phyloP scores from a whole-genome alignment of 35 echinoderm and acorn worm genomes.

The Apostichopus parvimensis region DNA sequence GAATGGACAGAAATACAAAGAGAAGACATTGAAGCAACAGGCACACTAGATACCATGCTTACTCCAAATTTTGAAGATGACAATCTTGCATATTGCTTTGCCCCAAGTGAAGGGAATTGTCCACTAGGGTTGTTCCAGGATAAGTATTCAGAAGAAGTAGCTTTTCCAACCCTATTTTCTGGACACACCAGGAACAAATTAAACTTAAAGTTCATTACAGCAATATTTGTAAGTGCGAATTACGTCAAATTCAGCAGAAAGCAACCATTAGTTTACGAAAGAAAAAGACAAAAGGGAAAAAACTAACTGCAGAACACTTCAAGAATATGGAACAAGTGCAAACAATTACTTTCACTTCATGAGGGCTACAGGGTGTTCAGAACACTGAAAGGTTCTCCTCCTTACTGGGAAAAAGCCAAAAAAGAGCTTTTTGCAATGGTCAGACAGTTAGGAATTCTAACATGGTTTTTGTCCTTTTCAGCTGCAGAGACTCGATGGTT shows the following conservation, averaged over 20 bases:
- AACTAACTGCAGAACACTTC: constrained; percentile 28
- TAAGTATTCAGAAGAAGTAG: constrained; percentile 29
- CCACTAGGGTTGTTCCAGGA: constrained; percentile 49
- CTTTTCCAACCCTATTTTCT: constrained; percentile 50
- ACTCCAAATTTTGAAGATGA: constrained; percentile 5
- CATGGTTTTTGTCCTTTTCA: constrained; percentile 63
- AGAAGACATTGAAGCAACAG: not conserved
- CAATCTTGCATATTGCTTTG: constrained; percentile 23
- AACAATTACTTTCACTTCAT: constrained; percentile 18
- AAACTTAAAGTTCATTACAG: constrained; percentile 30
- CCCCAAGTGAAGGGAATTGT: constrained; percentile 36
- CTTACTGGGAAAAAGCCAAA: constrained; percentile 61
- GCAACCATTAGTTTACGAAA: not conserved
- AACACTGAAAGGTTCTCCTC: constrained; percentile 61
- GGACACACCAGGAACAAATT: not conserved
- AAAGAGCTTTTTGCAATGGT: constrained; percentile 52
- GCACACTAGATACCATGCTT: constrained; percentile 18
- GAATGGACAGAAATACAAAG: not conserved
- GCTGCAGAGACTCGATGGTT: constrained; percentile 54
- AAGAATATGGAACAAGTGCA: constrained; percentile 20
- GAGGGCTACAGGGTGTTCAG: constrained; percentile 49
- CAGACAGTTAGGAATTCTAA: constrained; percentile 43
- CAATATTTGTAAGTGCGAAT: constrained; percentile 34
- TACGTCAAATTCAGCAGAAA: not conserved
- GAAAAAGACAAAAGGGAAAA: not conserved